Evolutionary conservation across 2,888 invertebrate genomes (phyloP), one percentile per base, ranked within the genome.

Genomic region (Scelioninae gen. 1): DNA sequence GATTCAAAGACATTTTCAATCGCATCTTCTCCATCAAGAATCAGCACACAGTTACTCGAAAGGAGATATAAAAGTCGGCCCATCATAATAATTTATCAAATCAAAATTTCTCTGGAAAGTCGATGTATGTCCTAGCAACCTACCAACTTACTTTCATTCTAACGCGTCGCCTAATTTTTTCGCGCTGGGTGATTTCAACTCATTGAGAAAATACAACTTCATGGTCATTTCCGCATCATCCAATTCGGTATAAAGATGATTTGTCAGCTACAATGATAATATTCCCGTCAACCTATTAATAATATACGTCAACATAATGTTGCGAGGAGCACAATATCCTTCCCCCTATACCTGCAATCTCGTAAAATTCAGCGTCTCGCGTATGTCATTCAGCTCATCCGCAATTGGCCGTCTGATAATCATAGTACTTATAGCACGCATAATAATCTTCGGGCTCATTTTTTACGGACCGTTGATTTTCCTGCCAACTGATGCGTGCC

Each of bases 391-490:
- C 78, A 56, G 81, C 80, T 84, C 72, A 72, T 77, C 80, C 63
- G 75, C 84, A 82, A 83, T 84, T 75, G 76, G 82, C 75, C 60
- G 76, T 15, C 43, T 10, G 63, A 68, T 82, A 89, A 91, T 90
- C 86, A 89, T 86, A 88, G 89, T 88, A 87, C 83, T 89, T 88
- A 86, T 75, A 82, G 87, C 87, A 88, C 88, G 88, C 90, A 90
- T 89, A 87, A 86, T 89, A 91, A 89, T 89, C 87, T 86, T 86
- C 84, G 87, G 85, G 87, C 89, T 88, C 88, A 92, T 92, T 92
- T 92, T 91, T 90, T 88, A 91, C 90, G 91, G 91, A 89, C 91
- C 88, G 90, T 85, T 91, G 91, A 92, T 92, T 90, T 89, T 87
- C 88, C 85, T 85, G 88, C 88, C 88, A 91, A 92, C 92, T 91